Conservation (phyloP, 2,888 invertebrate species). For the Candidula unifasciata region DNA sequence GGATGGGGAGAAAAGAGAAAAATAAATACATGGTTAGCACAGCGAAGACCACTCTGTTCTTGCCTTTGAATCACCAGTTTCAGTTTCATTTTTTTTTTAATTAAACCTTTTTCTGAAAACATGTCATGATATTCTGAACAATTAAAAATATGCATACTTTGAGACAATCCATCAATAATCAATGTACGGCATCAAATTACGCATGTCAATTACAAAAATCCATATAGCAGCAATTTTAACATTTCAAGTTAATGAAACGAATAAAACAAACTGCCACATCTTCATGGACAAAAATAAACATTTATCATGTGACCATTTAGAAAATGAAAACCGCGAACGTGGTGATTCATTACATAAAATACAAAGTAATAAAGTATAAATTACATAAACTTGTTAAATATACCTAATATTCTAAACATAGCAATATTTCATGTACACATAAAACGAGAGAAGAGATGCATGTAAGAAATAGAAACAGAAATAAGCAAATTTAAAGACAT, state of each 20-base stretch:
- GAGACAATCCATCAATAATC: not conserved
- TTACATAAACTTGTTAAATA: not conserved
- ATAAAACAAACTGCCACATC: not conserved
- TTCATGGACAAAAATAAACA: not conserved
- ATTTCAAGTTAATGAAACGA: constrained; percentile 10
- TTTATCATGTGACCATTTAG: not conserved
- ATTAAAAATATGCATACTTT: constrained; percentile 29
- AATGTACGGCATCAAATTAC: not conserved
- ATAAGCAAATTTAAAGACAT: no score
- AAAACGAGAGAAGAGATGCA: not conserved
- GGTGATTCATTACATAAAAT: constrained; percentile 46
- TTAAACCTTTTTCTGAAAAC: constrained; percentile 36
- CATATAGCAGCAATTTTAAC: constrained; percentile 11
- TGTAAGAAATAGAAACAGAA: not conserved
- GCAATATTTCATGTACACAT: not conserved
- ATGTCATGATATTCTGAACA: constrained; percentile 26
- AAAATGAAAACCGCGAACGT: constrained; percentile 46
- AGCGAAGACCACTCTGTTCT: constrained; percentile 21
- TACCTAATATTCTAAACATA: not conserved
- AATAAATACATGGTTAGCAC: constrained; percentile 46
- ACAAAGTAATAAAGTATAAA: not conserved
- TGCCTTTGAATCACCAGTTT: constrained; percentile 48
- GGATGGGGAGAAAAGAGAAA: constrained; percentile 28
- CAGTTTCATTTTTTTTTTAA: constrained; percentile 36
- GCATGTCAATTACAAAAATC: not conserved